Conservation (phyloP, 1,140 invertebrate genomes). For the Drosophila suzukii region DNA sequence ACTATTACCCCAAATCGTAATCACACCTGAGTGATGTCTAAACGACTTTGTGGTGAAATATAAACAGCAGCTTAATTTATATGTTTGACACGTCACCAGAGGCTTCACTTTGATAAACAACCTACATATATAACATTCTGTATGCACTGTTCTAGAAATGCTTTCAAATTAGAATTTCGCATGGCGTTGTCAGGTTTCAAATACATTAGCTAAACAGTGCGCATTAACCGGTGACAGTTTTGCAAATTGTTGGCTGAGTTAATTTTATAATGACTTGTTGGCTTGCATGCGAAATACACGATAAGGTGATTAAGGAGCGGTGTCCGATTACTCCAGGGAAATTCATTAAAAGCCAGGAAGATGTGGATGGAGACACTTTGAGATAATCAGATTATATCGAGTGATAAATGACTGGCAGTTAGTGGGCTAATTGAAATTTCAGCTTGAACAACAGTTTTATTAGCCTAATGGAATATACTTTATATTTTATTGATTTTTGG, state of each 20-base stretch:
- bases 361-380: constrained; percentile 4
- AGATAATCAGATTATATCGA: not conserved
- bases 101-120: constrained; percentile 23
- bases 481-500: too few relatives aligned
- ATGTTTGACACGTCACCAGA: constrained; percentile 25
- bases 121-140: constrained; percentile 1
- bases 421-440: constrained; percentile 18
- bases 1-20: not conserved
- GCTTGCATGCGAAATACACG: constrained; percentile 34
- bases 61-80: constrained; percentile 20
- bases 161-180: constrained; percentile 40
- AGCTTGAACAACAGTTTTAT: constrained; percentile 1
- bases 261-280: constrained; percentile 30
- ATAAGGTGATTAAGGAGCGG: constrained; percentile 15
- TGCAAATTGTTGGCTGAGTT: constrained; percentile 26
- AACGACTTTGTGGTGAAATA: constrained; percentile 21
- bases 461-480: not conserved
- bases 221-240: constrained; percentile 35
- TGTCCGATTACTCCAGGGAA: constrained; percentile 14
- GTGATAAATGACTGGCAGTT: constrained; percentile 10
- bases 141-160: constrained; percentile 33
- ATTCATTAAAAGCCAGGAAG: constrained; percentile 25
- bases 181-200: constrained; percentile 10
- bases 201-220: constrained; percentile 28
- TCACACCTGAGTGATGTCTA: constrained; percentile 1